Evolutionary conservation across 2,888 invertebrate species (phyloP).

Genomic region (Pollenia amentaria): DNA sequence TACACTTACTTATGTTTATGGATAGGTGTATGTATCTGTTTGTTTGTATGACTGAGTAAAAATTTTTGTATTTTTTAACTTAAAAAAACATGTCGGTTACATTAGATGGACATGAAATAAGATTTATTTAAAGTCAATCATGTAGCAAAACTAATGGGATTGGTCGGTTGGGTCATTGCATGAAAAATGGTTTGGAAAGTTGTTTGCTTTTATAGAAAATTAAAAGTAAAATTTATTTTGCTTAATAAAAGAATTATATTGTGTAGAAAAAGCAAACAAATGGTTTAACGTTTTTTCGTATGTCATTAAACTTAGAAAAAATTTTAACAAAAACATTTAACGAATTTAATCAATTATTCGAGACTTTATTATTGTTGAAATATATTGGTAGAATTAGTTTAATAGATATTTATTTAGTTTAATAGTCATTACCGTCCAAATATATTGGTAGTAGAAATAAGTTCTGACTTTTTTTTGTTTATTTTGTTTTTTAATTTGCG

Average conservation of each 20-base stretch:
- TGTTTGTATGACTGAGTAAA: not conserved
- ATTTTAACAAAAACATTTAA: too few relatives aligned
- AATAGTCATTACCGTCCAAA: too few relatives aligned
- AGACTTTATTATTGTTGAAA: too few relatives aligned
- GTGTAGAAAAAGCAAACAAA: not conserved
- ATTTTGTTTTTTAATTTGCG: too few relatives aligned
- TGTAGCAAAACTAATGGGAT: constrained; percentile 37
- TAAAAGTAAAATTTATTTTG: constrained; percentile 11
- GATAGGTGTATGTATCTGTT: not conserved
- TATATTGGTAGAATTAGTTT: too few relatives aligned
- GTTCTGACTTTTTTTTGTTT: too few relatives aligned
- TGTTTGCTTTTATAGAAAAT: not conserved
- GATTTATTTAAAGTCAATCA: constrained; percentile 63
- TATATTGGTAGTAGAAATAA: too few relatives aligned
- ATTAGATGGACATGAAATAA: constrained; percentile 43
- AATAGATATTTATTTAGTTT: too few relatives aligned
- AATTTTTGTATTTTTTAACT: not conserved
- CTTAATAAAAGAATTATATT: not conserved
- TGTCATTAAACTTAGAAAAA: too few relatives aligned
- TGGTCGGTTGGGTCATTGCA: constrained; percentile 15
- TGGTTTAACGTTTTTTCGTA: not conserved
- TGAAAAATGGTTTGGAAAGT: constrained; percentile 13
- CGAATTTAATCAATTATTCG: too few relatives aligned
- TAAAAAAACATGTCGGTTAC: constrained; percentile 14
- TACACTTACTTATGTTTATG: too few relatives aligned